Evolutionary conservation across 2,888 invertebrate species (phyloP).

Genomic region (Unio pictorum): DNA sequence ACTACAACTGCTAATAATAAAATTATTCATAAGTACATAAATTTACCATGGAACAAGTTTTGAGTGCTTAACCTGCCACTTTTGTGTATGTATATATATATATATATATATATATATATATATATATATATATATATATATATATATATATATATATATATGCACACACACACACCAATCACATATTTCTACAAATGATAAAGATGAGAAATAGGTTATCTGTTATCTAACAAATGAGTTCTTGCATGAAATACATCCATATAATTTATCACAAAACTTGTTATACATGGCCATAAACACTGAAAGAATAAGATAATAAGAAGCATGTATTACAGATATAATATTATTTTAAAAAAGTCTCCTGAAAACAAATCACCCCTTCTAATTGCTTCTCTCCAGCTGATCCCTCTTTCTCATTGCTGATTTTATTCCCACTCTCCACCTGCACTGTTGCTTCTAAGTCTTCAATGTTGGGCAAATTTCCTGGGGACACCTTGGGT

Average conservation of each 20-base stretch:
- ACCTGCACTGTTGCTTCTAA: conserved; percentile 8
- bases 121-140: too few relatives aligned
- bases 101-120: background rate
- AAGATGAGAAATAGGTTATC: too few relatives aligned
- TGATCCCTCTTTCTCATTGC: conserved; percentile 7
- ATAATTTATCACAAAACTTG: background rate
- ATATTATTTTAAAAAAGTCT: background rate
- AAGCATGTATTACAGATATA: background rate
- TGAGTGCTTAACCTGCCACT: too few relatives aligned
- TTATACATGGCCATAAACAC: background rate
- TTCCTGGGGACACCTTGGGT: conserved; percentile 5
- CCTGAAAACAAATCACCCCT: too few relatives aligned
- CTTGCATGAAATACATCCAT: background rate
- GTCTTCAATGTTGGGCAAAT: conserved; percentile 21
- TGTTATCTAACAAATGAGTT: too few relatives aligned
- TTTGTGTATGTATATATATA: background rate
- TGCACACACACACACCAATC: too few relatives aligned
- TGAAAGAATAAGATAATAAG: background rate
- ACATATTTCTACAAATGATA: too few relatives aligned
- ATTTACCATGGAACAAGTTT: too few relatives aligned
- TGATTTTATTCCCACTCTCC: conserved; percentile 14
- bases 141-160: too few relatives aligned
- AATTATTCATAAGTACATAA: too few relatives aligned
- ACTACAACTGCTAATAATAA: too few relatives aligned
- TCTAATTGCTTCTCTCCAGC: background rate